Evolutionary conservation across 2,113 vertebrate species (phyloP).

Genomic region (Ivindomyrus marchei): DNA sequence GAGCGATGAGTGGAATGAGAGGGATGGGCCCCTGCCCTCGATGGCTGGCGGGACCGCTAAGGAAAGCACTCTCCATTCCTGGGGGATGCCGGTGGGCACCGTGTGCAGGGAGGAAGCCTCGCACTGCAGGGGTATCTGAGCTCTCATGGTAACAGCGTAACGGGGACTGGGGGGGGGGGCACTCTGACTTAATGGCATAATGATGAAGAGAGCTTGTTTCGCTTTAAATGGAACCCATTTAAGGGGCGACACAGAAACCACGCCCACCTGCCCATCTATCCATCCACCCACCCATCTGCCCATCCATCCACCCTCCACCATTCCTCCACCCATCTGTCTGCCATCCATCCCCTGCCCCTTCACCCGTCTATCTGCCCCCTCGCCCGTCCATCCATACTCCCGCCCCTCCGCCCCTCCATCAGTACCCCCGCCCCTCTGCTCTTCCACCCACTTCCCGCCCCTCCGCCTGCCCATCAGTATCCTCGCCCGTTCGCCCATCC

Average conservation of each 20-base stretch:
- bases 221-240: not conserved
- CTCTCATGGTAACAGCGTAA: not conserved
- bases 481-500: not conserved
- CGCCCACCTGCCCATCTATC: not conserved
- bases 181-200: not conserved
- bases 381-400: too few relatives aligned
- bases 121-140: not conserved
- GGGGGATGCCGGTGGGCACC: not conserved
- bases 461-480: not conserved
- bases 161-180: not conserved
- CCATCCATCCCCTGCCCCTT: too few relatives aligned
- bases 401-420: too few relatives aligned
- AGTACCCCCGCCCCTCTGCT: too few relatives aligned
- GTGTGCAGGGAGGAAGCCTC: not conserved
- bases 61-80: not conserved
- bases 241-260: too few relatives aligned
- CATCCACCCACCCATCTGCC: not conserved
- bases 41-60: not conserved
- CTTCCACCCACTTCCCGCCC: too few relatives aligned
- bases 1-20: not conserved
- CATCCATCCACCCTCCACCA: not conserved
- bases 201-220: not conserved
- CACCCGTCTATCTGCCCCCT: too few relatives aligned
- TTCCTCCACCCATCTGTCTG: too few relatives aligned
- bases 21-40: not conserved